Evolutionary conservation across 2,888 invertebrate genomes (phyloP).

Genomic region (Drosophila pseudotakahashii): DNA sequence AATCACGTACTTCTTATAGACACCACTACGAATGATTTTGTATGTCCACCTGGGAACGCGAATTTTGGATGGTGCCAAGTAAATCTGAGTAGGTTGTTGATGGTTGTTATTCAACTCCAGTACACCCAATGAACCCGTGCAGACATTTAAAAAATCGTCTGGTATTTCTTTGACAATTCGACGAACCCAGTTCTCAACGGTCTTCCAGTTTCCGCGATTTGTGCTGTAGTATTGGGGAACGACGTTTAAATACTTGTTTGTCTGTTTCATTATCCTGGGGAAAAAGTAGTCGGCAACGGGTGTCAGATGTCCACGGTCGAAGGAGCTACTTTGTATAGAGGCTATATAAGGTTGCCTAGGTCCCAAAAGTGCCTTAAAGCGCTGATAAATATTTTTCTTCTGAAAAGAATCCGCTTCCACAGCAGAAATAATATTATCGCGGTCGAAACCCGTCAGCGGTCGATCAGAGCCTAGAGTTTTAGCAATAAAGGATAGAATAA

Average conservation of each 20-base stretch:
- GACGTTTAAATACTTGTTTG: not conserved
- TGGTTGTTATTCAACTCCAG: not conserved
- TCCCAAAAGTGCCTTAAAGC: not conserved
- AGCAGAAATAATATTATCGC: not conserved
- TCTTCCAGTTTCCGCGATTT: constrained; percentile 1
- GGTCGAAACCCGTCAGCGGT: too few relatives aligned
- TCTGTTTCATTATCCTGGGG: not conserved
- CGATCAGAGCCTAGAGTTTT: too few relatives aligned
- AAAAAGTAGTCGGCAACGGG: not conserved
- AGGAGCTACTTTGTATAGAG: not conserved
- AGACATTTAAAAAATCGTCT: not conserved
- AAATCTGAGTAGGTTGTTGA: not conserved
- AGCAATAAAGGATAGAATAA: too few relatives aligned
- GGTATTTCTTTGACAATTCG: too few relatives aligned
- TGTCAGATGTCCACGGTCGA: not conserved
- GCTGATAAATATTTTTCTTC: not conserved
- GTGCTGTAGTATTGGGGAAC: not conserved
- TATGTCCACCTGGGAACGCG: constrained; percentile 1
- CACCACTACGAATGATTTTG: not conserved
- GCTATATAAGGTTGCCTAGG: not conserved
- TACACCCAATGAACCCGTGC: not conserved
- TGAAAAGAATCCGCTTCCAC: constrained; percentile 6
- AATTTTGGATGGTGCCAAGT: not conserved
- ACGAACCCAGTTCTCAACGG: not conserved
- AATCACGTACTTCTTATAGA: not conserved